phyloP scores from a whole-genome alignment of 2,888 invertebrate genomes.

The Troglohyphantes excavatus region DNA sequence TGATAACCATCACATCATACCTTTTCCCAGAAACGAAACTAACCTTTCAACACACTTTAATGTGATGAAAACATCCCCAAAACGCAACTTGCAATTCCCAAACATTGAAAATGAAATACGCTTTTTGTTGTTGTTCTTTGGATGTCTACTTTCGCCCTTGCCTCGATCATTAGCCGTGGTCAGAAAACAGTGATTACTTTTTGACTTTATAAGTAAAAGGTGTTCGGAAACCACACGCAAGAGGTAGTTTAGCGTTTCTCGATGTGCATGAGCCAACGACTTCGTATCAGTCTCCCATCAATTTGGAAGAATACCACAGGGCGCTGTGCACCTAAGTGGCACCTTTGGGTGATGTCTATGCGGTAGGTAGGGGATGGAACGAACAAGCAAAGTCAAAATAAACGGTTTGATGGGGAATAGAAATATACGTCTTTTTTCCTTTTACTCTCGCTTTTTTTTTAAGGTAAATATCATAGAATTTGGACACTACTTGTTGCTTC shows the following conservation, averaged over 20 bases:
- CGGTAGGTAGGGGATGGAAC: constrained; percentile 56
- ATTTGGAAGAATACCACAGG: constrained; percentile 40
- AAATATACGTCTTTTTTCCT: too few relatives aligned
- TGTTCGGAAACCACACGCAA: constrained; percentile 62
- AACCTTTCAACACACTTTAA: too few relatives aligned
- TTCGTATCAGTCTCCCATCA: constrained; percentile 60
- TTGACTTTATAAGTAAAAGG: constrained; percentile 29
- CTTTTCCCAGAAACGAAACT: too few relatives aligned
- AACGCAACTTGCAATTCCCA: neutral
- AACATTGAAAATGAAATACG: constrained; percentile 10
- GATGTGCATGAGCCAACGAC: constrained; percentile 38
- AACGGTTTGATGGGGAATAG: too few relatives aligned
- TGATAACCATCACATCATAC: too few relatives aligned
- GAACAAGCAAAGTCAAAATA: too few relatives aligned
- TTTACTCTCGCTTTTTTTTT: too few relatives aligned
- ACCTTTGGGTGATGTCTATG: constrained; percentile 46
- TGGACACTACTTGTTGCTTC: too few relatives aligned
- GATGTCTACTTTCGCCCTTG: neutral
- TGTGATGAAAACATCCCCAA: neutral
- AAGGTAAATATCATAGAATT: too few relatives aligned
- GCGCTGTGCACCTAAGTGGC: constrained; percentile 36
- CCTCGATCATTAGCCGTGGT: constrained; percentile 29
- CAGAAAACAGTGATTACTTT: constrained; percentile 56
- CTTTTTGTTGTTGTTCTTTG: neutral
- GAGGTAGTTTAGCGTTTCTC: constrained; percentile 50